These are phyloP conservation scores for Coregonus clupeaformis DNA, from an alignment of 2,113 vertebrate genomes.

Conservation along the genomic window DNA sequence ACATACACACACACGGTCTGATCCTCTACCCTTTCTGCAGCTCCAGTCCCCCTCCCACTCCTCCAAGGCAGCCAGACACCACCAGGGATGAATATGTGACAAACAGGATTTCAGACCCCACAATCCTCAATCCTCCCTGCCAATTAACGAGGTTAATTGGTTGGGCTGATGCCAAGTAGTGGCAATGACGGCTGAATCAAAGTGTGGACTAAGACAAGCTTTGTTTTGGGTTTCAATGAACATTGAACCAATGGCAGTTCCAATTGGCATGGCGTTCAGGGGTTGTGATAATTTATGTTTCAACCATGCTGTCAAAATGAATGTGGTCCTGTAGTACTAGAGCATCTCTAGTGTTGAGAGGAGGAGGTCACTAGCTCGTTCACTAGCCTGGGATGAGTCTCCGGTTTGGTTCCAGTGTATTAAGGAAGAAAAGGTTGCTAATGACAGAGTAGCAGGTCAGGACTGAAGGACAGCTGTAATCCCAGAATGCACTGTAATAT, in stretches of 20 bases:
- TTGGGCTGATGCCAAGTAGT: constrained; percentile 63
- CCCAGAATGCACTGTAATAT: constrained; percentile 38
- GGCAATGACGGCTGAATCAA: constrained; percentile 38
- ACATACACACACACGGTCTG: neutral
- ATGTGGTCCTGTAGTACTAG: too few species aligned
- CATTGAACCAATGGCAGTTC: constrained; percentile 10
- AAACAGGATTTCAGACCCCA: constrained; percentile 61
- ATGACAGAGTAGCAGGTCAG: constrained; percentile 29
- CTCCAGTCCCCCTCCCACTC: constrained; percentile 3
- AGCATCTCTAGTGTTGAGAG: neutral
- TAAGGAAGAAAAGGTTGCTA: constrained; percentile 38
- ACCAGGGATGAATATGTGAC: constrained; percentile 59
- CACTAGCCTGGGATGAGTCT: constrained; percentile 15
- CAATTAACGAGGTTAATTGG: constrained; percentile 72
- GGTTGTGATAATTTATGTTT: neutral
- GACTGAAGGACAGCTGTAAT: constrained; percentile 43
- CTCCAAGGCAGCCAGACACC: constrained; percentile 44
- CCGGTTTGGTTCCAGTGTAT: constrained; percentile 25
- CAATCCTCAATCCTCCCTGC: constrained; percentile 56
- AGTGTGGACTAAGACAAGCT: constrained; percentile 23
- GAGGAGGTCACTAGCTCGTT: constrained; percentile 25
- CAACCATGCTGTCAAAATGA: too few species aligned
- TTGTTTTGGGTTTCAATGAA: constrained; percentile 29
- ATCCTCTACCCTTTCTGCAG: neutral
- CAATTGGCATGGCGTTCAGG: neutral